Evolutionary conservation across 64 coral and sea anemone genomes (phyloP).

Genomic region (Stichodactyla mertensii): DNA sequence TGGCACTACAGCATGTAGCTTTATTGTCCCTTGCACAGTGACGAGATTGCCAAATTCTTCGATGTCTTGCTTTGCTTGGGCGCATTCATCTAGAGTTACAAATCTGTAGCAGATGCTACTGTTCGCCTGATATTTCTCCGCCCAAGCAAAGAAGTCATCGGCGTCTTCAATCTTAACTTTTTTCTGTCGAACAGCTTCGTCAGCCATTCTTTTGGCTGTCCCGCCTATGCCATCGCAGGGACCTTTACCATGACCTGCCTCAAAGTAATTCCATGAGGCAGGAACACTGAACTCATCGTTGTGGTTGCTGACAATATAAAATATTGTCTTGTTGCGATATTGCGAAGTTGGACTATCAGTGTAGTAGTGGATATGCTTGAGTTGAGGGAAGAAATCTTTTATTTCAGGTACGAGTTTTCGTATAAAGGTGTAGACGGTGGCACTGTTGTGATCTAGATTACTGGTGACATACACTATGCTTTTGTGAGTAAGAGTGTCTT

Average conservation of each 20-base stretch:
- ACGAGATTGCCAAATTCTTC: neutral
- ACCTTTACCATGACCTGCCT: neutral
- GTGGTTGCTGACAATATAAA: neutral
- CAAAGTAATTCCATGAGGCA: conserved; percentile 18
- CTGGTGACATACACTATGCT: conserved; percentile 38
- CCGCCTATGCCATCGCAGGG: conserved; percentile 12
- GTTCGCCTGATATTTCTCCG: neutral
- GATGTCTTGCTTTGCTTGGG: neutral
- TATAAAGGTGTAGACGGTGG: conserved; percentile 28
- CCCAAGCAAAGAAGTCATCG: neutral
- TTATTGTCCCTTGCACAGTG: neutral
- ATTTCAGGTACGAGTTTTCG: conserved; percentile 24
- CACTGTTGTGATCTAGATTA: conserved; percentile 30
- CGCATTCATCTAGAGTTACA: conserved; percentile 5
- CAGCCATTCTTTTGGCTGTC: conserved; percentile 23
- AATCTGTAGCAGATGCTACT: conserved; percentile 14
- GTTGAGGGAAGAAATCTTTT: neutral
- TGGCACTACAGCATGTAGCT: neutral
- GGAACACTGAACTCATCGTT: neutral
- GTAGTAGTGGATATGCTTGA: conserved; percentile 38
- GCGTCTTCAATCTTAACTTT: conserved; percentile 18
- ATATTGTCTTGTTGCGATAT: neutral
- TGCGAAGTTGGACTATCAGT: conserved; percentile 13
- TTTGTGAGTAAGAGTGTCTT: conserved; percentile 23
- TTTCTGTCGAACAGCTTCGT: neutral